Evolutionary conservation across 2,797 vertebrate species (phyloP), one percentile per base, ranked within the genome.

Genomic region (Echeneis naucrates): DNA sequence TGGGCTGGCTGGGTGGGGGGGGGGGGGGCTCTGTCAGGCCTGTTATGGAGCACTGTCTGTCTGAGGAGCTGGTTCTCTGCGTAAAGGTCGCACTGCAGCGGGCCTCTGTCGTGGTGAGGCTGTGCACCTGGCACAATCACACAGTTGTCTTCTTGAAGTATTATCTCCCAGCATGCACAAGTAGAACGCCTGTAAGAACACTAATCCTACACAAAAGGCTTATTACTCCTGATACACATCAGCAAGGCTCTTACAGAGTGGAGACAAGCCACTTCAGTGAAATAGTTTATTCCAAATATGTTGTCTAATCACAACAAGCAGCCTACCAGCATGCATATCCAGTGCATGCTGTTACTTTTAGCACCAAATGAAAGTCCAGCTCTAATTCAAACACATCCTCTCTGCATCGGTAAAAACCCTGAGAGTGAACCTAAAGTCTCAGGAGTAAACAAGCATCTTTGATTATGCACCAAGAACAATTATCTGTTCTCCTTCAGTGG

Each of bases 11-110:
- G 40, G 8, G 19, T 7, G 8, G 8, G 1, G 8, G 19, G 7
- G 8, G 8, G 1, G 42, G 19, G 19, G 24, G 61, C 68, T 27
- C 72, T 68, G 80, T 83, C 66, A 59, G 75, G 70, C 57, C 71
- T 63, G 67, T 80, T 75, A 72, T 55, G 64, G 75, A 64, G 61
- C 71, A 71, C 68, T 51, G 80, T 72, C 68, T 54, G 80, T 81
- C 82, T 62, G 69, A 80, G 74, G 59, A 75, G 77, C 48, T 65
- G 62, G 54, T 19, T 68, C 66, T 75, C 60, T 1, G 53, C 17
- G 59, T 53, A 85, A 87, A 89, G 85, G 88, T 88, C 72, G 68
- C 74, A 14, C 74, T 21, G 52, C 81, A 48, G 82, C 57, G 73
- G n/a, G 57, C 72, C 80, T 67, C 56, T 59, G 70, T 83, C 64